Base-by-base conservation (phyloP, 2,888 invertebrate genomes). In the Chrysomela aeneicollis region DNA sequence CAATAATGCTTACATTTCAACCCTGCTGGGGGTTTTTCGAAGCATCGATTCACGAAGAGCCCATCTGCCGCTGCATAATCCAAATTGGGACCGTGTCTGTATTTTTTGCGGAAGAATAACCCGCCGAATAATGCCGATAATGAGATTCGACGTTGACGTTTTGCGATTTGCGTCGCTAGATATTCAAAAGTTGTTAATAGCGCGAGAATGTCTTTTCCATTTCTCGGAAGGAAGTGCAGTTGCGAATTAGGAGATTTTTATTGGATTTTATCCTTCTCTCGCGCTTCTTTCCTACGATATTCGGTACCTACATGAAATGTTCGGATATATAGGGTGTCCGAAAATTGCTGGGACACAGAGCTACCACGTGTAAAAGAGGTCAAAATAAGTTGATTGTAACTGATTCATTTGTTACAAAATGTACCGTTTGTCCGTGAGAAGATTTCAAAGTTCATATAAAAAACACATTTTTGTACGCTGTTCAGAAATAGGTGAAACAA, bases 21-120 rank as follows among this genome's bases (percentile, higher is more conserved):
- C n/a, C n/a, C n/a, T n/a, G n/a, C n/a, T n/a, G n/a, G n/a, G n/a
- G n/a, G n/a, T n/a, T n/a, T n/a, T n/a, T n/a, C n/a, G n/a, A n/a
- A n/a, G n/a, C n/a, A n/a, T n/a, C n/a, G n/a, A n/a, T n/a, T 35
- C 35, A 3, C 6, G 42, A 42, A 6, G 15, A 15, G 42, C 42
- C 6, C 42, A 42, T n/a, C 42, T 42, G 15, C 42, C n/a, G 42
- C 15, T 42, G 42, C 42, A 15, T 42, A 55, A 57, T 46, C 30
- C 46, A 57, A 57, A 57, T 57, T 57, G 46, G 12, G 46, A 46
- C 37, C 57, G 57, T 47, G 57, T 46, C 57, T 18, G n/a, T 52
- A 12, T 17, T 19, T 37, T 37, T 35, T 57, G 37, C 30, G 21
- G 37, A 35, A 8, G 42, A 37, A 55, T 42, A 55, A 55, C 37